Conservation (phyloP, 2,797 vertebrate genomes). For the Anguilla obscura region DNA sequence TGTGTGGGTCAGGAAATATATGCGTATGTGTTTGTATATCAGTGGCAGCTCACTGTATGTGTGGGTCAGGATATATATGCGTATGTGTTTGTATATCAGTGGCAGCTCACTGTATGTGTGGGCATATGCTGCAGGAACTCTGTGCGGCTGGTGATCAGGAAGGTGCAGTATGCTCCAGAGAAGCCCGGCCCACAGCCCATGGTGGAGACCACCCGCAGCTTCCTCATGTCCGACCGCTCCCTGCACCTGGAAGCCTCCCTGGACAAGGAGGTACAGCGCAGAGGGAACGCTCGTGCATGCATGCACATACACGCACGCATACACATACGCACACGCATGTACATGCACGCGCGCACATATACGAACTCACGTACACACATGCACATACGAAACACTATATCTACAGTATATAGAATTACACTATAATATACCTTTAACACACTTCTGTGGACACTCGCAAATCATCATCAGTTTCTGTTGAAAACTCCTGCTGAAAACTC, state of each 20-base stretch:
- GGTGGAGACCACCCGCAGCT: constrained; percentile 77
- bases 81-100: constrained; percentile 8
- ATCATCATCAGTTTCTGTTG: neutral
- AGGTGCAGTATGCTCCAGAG: constrained; percentile 80
- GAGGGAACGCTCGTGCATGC: neutral
- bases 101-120: constrained; percentile 22
- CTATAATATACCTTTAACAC: neutral
- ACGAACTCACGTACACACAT: neutral
- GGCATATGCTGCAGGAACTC: constrained; percentile 67
- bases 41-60: neutral
- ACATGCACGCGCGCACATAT: neutral
- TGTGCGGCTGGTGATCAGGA: constrained; percentile 76
- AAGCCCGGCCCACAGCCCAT: constrained; percentile 77
- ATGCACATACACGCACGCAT: neutral
- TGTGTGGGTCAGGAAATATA: neutral
- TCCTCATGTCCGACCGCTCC: constrained; percentile 80
- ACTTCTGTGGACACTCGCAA: neutral
- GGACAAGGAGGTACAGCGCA: constrained; percentile 57
- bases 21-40: neutral
- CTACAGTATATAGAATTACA: neutral
- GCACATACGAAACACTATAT: neutral
- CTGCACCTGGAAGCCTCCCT: constrained; percentile 78
- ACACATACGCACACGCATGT: constrained; percentile 19
- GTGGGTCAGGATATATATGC: neutral
- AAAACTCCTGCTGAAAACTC: neutral